A percentile compares a stretch with the other conserved stretches of the same genome.
Conservation (phyloP, 2,888 invertebrate species). For the Drosophila meridiana region DNA sequence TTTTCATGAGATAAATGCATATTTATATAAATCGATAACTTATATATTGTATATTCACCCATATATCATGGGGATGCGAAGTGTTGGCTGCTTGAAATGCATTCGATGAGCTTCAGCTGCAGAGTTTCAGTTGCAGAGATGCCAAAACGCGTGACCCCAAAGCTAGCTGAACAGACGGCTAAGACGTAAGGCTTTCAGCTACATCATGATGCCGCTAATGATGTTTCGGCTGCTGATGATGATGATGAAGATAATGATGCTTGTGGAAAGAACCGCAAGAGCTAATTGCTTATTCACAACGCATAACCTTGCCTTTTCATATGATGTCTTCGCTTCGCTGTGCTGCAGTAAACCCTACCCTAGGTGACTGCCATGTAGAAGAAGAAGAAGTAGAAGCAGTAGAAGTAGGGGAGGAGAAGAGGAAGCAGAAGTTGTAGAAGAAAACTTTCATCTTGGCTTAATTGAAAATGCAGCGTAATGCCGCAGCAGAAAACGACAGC, state of each 20-base stretch:
- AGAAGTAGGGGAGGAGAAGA: not conserved
- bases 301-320: constrained; percentile 76
- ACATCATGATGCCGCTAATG: constrained; percentile 17
- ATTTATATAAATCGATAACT: not conserved
- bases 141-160: constrained; percentile 65
- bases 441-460: constrained; percentile 66
- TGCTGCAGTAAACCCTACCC: constrained; percentile 24
- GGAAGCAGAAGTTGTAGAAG: constrained; percentile 8
- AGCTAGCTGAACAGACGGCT: constrained; percentile 30
- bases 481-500: constrained; percentile 66
- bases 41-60: not conserved
- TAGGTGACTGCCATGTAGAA: not conserved
- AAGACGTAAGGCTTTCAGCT: constrained; percentile 18
- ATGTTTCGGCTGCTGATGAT: constrained; percentile 6
- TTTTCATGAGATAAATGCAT: not conserved
- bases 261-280: constrained; percentile 60
- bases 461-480: constrained; percentile 75
- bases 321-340: constrained; percentile 56
- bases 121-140: constrained; percentile 35
- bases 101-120: constrained; percentile 18
- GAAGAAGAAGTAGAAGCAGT: not conserved
- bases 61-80: constrained; percentile 17
- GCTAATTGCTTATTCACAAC: constrained; percentile 76
- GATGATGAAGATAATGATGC: constrained; percentile 13
- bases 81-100: constrained; percentile 15